A percentile compares a stretch with the other conserved stretches of the same genome.
Conservation (phyloP, 2,797 vertebrate genomes). For the Sebastes trivittatus region DNA sequence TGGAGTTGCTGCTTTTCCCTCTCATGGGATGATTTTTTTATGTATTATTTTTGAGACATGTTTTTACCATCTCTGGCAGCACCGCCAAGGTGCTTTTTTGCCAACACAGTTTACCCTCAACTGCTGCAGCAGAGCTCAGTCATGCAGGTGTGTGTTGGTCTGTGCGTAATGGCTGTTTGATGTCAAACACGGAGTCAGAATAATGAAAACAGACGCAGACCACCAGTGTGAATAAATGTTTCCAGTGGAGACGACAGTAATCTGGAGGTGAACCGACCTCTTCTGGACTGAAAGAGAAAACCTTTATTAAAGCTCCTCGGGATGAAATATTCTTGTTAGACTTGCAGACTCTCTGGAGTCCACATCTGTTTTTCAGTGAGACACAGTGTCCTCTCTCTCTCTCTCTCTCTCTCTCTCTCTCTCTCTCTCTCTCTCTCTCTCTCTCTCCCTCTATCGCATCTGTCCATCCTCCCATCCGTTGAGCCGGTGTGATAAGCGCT, state of each 20-base stretch:
- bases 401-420: neutral
- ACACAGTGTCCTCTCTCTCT: neutral
- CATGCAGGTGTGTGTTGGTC: neutral
- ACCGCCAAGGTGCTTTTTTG: neutral
- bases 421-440: neutral
- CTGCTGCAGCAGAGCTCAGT: neutral
- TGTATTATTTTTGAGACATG: neutral
- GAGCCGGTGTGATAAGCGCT: slow-evolving; percentile 41
- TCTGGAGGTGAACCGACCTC: slow-evolving; percentile 9
- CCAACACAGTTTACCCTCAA: neutral
- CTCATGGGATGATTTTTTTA: neutral
- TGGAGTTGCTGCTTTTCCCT: neutral
- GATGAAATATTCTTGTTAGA: slow-evolving; percentile 22
- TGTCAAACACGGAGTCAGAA: neutral
- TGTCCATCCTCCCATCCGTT: slow-evolving; percentile 35
- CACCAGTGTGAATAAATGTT: neutral
- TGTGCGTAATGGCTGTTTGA: neutral
- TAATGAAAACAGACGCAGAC: neutral
- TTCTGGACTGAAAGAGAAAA: slow-evolving; percentile 8
- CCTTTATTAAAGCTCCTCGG: slow-evolving; percentile 1
- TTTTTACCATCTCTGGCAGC: neutral
- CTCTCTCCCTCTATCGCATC: neutral
- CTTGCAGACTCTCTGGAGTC: slow-evolving; percentile 22
- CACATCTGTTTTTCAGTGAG: slow-evolving; percentile 62
- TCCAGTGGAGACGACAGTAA: neutral